phyloP scores from a whole-genome alignment of 2,113 vertebrate genomes.

The Danio rerio region GRCz12tu NC_133184.1:27534001-27534500 shows the following conservation, averaged over 20 bases:
- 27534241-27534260: background rate
- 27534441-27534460: constrained; percentile 89
- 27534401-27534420: constrained; percentile 93
- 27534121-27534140: background rate
- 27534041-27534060: background rate
- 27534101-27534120: background rate
- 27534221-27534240: constrained; percentile 36
- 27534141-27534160: background rate
- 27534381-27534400: constrained; percentile 88
- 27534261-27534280: background rate
- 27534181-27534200: constrained; percentile 3
- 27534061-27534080: background rate
- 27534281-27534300: constrained; percentile 68
- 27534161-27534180: constrained; percentile 11
- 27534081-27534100: background rate
- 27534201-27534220: background rate
- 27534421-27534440: constrained; percentile 94
- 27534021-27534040: background rate
- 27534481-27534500: constrained; percentile 84
- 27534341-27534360: constrained; percentile 90
- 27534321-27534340: constrained; percentile 92
- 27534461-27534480: constrained; percentile 90
- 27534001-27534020: background rate
- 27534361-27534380: constrained; percentile 86
- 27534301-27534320: constrained; percentile 88